These are phyloP conservation scores for Neria commutata DNA, from an alignment of 2,888 invertebrate genomes.

Conservation along the genomic window DNA sequence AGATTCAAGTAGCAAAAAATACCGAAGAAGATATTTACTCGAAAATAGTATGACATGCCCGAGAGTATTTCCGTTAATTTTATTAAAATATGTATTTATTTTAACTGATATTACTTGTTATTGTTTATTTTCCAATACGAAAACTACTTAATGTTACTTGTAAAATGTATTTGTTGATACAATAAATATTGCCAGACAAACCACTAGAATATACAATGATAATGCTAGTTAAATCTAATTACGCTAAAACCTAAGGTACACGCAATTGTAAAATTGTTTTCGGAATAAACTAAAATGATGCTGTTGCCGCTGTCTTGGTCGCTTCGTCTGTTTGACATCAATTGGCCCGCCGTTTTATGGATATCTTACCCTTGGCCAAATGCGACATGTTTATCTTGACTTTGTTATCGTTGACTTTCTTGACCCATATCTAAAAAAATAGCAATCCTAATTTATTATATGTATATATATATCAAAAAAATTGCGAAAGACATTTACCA, in stretches of 20 bases:
- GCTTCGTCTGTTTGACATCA: slow-evolving; percentile 63
- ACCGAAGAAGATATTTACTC: too few relatives aligned
- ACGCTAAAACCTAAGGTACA: background rate
- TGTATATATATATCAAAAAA: background rate
- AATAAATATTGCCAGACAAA: too few relatives aligned
- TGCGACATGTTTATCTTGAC: slow-evolving; percentile 84
- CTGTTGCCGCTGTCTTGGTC: background rate
- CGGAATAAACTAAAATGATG: slow-evolving; percentile 17
- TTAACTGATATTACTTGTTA: too few relatives aligned
- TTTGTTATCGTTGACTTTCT: slow-evolving; percentile 79
- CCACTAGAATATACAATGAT: too few relatives aligned
- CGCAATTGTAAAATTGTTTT: background rate
- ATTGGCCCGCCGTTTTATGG: slow-evolving; percentile 84
- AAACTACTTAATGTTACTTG: too few relatives aligned
- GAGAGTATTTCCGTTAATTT: too few relatives aligned
- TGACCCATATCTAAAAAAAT: slow-evolving; percentile 82
- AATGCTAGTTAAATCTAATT: too few relatives aligned
- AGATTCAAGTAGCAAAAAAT: too few relatives aligned
- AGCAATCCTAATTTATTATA: background rate
- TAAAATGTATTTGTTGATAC: too few relatives aligned
- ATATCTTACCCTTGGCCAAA: slow-evolving; percentile 85
- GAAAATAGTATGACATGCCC: background rate
- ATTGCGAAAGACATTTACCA: slow-evolving; percentile 66
- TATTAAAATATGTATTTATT: too few relatives aligned
- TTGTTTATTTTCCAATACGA: too few relatives aligned